Percentiles rank a stretch among this genome's conserved stretches.
Conservation (phyloP, 2,888 invertebrate genomes). For the Linyphia triangularis region DNA sequence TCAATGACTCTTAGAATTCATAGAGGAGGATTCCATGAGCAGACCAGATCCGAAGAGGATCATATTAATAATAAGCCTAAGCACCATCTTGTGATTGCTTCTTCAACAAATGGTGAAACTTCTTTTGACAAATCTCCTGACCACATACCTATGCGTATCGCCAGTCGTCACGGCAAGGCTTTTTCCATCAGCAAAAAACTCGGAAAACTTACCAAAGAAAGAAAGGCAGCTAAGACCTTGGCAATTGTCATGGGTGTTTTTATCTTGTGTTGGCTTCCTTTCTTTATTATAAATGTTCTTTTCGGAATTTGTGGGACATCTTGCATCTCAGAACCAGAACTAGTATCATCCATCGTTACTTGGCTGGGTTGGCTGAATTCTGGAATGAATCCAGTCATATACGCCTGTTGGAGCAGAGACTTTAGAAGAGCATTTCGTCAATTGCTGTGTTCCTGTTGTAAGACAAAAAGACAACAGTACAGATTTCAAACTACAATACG, state of each 20-base stretch:
- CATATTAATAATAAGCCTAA: background rate
- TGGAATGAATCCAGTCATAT: constrained; percentile 97
- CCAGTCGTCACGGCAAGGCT: constrained; percentile 83
- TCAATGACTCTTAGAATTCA: constrained; percentile 92
- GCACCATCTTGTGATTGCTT: background rate
- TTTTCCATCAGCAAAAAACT: constrained; percentile 95
- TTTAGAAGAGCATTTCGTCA: constrained; percentile 93
- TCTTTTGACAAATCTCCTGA: constrained; percentile 20
- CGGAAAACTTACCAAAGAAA: constrained; percentile 97
- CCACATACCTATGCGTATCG: constrained; percentile 63
- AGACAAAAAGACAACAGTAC: constrained; percentile 78
- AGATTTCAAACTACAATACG: constrained; percentile 55
- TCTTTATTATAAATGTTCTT: constrained; percentile 95
- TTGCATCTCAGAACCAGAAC: constrained; percentile 92
- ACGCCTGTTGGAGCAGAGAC: constrained; percentile 98
- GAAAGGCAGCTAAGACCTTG: constrained; percentile 97
- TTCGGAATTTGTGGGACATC: constrained; percentile 88
- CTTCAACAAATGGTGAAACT: constrained; percentile 1
- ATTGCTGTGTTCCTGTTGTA: constrained; percentile 93
- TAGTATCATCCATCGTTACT: constrained; percentile 92
- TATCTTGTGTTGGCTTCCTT: constrained; percentile 97
- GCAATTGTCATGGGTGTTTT: constrained; percentile 97
- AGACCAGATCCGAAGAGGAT: background rate
- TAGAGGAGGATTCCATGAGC: constrained; percentile 85
- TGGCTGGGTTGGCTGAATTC: constrained; percentile 98